phyloP scores from a whole-genome alignment of 2,888 invertebrate species.

The Congeria kusceri region DNA sequence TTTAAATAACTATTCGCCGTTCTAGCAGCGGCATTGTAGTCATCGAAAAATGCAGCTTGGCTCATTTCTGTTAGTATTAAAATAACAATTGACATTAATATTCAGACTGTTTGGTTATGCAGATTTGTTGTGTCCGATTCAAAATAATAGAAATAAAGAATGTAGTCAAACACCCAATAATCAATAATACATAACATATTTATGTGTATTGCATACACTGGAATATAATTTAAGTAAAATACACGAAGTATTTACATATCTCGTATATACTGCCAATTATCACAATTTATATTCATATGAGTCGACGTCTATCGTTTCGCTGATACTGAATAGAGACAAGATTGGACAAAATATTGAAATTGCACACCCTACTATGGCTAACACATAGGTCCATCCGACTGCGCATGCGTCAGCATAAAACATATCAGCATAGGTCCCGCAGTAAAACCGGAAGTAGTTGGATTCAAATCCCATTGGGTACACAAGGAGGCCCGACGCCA shows the following conservation, averaged over 20 bases:
- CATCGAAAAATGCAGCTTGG: too few relatives aligned
- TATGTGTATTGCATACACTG: too few relatives aligned
- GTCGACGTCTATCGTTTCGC: not conserved
- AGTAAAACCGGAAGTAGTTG: conserved; percentile 84
- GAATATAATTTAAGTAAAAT: not conserved
- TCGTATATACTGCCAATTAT: not conserved
- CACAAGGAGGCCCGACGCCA: conserved; percentile 84
- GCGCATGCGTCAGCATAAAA: conserved; percentile 84
- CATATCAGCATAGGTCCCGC: conserved; percentile 77
- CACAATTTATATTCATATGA: not conserved
- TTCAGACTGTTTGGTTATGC: too few relatives aligned
- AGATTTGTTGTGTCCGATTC: too few relatives aligned
- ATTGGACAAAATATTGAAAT: conserved; percentile 86
- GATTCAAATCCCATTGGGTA: conserved; percentile 86
- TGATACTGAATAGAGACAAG: conserved; percentile 74
- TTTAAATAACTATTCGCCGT: too few relatives aligned
- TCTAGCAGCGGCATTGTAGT: too few relatives aligned
- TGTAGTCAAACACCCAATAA: too few relatives aligned
- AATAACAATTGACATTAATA: too few relatives aligned
- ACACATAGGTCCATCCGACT: conserved; percentile 86
- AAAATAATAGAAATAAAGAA: too few relatives aligned
- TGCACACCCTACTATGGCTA: conserved; percentile 85
- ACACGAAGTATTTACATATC: not conserved
- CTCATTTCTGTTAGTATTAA: too few relatives aligned
- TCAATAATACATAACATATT: too few relatives aligned